Base-by-base conservation (phyloP, 2,113 vertebrate species). In the Strigops habroptila region DNA sequence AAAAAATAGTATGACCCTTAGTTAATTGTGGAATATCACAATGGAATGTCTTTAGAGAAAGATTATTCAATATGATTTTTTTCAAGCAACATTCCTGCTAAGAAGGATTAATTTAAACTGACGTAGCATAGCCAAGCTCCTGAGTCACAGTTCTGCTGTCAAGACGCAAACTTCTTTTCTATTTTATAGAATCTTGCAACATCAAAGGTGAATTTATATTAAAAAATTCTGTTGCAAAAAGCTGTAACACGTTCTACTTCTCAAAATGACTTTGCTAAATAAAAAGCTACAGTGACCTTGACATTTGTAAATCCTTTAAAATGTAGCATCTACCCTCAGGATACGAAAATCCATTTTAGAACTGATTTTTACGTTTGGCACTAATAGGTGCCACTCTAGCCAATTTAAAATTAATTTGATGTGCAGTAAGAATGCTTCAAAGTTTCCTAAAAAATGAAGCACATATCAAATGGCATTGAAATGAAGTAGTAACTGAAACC, bases 271-370 rank as follows among this genome's bases (percentile, higher is more conserved):
- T 65, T 89, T 67, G 65, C 83, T 82, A 90, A 90, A 63, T 84
- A 74, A 82, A 92, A 88, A 67, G 57, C 37, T 75, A 37, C 68
- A 62, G 37, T 62, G 78, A 94, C 86, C 78, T 62, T 87, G 75
- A 84, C 67, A 49, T 90, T 86, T 75, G 10, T 73, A 92, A 91
- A 48, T 53, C 86, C 43, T 75, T 88, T 90, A 74, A 94, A 86
- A 73, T 65, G 46, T 43, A 59, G 44, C 14, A 22, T 71, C 52
- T 41, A 67, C 31, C 71, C 88, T 71, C 27, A 28, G 78, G 86
- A 78, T 53, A 79, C 39, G 25, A 95, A 78, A 79, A 78, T 71
- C 57, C 8, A 43, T 67, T 83, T 86, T 70, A 63, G 18, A 92
- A 55, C 48, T 68, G 77, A 64, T 78, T 79, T 75, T 78, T 86